Base-by-base conservation (phyloP, 2,888 invertebrate genomes). In the Clanis bilineata region DNA sequence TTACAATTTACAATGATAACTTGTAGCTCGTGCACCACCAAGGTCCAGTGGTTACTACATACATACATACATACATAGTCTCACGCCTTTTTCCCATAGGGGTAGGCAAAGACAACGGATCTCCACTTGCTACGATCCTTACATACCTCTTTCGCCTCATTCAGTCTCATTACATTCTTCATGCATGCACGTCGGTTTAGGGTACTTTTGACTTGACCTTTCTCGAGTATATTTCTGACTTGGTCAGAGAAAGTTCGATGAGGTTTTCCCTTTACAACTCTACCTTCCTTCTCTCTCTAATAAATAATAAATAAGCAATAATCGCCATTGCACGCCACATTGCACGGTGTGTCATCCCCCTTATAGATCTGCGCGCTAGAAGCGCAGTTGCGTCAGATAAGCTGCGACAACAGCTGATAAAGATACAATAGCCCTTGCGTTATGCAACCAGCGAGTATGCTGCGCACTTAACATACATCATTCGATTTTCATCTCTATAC, bases 391-490 rank as follows among this genome's bases (percentile, higher is more conserved):
- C 81, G 77, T 79, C 77, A 78, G 68, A 73, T 72, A 74, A 74
- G 74, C 71, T 72, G 64, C 64, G 63, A 68, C 58, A 72, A 72
- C 77, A 75, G 77, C 81, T 82, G 85, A 86, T 85, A 86, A 83
- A 81, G 79, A 66, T 73, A 85, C 85, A 84, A 85, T 82, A 75
- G 80, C 77, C 82, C 80, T 76, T 73, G 73, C 80, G 85, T 89
- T 89, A 88, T 86, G 88, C 86, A 90, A 90, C 80, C 65, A 77
- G 85, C 87, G 86, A 87, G 83, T 77, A 70, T 68, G 70, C 74
- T 85, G 83, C 85, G 85, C 83, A 84, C 77, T 83, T 79, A 74
- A 67, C 44, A 44, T 32, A 60, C 44, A 38, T 36, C 75, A 67
- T 44, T 25, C 72, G 43, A 82, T 65, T 74, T 66, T 75, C 60